Evolutionary conservation across 2,888 invertebrate species (phyloP), one percentile per base, ranked within the genome.

Genomic region (Apotomis betuletana): DNA sequence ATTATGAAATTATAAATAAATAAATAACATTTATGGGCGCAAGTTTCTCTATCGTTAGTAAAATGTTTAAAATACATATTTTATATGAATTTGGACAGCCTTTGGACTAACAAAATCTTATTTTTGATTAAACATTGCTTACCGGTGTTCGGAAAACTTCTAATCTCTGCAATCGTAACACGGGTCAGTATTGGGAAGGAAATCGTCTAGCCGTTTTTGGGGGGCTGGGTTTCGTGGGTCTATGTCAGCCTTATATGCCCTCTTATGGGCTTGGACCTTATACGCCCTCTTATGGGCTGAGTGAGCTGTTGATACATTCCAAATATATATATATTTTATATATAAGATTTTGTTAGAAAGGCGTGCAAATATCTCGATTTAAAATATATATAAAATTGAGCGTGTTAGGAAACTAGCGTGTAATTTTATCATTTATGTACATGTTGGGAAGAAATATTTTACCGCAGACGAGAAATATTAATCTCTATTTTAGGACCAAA

Each of bases 111-210:
- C 83, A 83, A 85, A 84, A 84, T 82, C 82, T 83, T 73, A 81
- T 80, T 80, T 78, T 68, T 65, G 74, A 9, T 15, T 52, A 15
- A 57, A 41, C 55, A 15, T 12, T 68, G 70, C 86, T 87, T 84
- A 89, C 88, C 87, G 67, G 73, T 38, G 57, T 74, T 73, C 27
- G 77, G 75, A 27, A 86, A 75, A 77, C 86, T 85, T 83, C 89
- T 83, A 15, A 84, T 82, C 81, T 87, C 89, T 89, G 89, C 9
- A 83, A 86, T 63, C 60, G 63, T 69, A 73, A 79, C 36, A 27
- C 4, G 54, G 55, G 12, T 61, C 61, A 55, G 49, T 61, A 8
- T 69, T 49, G 0, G 69, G 69, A 6, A 69, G 46, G 9, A 69
- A 69, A 61, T 69, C 46, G 38, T 62, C 57, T 15, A 69, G 57